A percentile compares a stretch with the other conserved stretches of the same genome.
These are phyloP conservation scores for Troides helena DNA, from an alignment of 2,888 invertebrate species.

Conservation along the genomic window DNA sequence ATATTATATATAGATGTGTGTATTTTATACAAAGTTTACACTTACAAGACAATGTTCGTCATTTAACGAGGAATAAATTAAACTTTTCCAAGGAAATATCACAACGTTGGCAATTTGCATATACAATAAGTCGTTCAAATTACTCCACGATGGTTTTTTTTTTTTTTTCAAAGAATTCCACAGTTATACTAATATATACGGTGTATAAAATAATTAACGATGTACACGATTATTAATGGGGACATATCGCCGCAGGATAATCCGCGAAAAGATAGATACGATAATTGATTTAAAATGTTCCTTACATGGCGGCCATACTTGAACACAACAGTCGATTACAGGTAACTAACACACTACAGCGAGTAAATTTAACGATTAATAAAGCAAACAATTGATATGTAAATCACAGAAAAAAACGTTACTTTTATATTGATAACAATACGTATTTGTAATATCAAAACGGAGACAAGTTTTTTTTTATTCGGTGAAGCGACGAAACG, in stretches of 20 bases:
- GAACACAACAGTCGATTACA: neutral
- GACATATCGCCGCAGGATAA: constrained; percentile 18
- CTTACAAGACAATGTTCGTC: too few species aligned
- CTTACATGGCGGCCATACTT: constrained; percentile 8
- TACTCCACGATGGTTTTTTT: neutral
- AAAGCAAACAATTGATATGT: neutral
- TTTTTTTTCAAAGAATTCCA: constrained; percentile 18
- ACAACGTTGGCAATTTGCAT: neutral
- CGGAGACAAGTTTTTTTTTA: too few species aligned
- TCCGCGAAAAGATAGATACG: constrained; percentile 18
- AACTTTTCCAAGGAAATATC: neutral
- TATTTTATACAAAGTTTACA: too few species aligned
- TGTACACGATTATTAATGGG: constrained; percentile 20
- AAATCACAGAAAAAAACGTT: neutral
- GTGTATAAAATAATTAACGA: constrained; percentile 13
- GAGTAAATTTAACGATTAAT: neutral
- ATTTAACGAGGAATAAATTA: too few species aligned
- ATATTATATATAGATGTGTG: too few species aligned
- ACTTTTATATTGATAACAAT: too few species aligned
- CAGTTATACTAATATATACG: constrained; percentile 20
- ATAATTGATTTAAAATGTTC: constrained; percentile 25
- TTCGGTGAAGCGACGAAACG: too few species aligned
- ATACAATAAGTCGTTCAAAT: constrained; percentile 13
- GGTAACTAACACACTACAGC: constrained; percentile 1
- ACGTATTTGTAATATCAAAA: too few species aligned